Base-by-base conservation (phyloP, 1,140 invertebrate species). In the Limonius californicus region DNA sequence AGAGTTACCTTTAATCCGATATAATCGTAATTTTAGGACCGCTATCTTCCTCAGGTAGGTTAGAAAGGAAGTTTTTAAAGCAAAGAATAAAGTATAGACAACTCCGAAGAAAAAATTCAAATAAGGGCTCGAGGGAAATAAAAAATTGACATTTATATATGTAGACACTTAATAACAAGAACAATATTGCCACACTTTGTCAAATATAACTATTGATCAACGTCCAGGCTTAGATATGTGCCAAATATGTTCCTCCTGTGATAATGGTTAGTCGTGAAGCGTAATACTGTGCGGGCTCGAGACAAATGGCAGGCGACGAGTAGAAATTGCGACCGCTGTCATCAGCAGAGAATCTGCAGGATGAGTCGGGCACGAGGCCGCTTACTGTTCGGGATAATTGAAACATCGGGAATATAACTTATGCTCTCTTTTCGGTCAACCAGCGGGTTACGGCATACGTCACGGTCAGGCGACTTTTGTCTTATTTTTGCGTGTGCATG, bases 121-220 rank as follows among this genome's bases (percentile, higher is more conserved):
- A 39, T 39, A 6, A 39, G 2, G 11, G 2, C 35, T 6, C 35
- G 1, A 39, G 35, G 35, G 35, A 6, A 39, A 12, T 39, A 39
- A 39, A 14, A 39, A 12, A 39, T 39, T 14, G 35, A 39, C 35
- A 12, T 14, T 39, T 39, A 39, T 39, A 6, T 39, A 39, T 39
- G n/a, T 12, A 14, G 35, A 39, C 35, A 39, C 35, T 39, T 39
- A 39, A 39, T 39, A 39, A 39, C 35, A 14, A 39, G 35, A 39
- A 12, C 35, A 12, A 12, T 39, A 39, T 39, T 39, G 35, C 35
- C 11, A 2, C 35, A 39, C 35, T 39, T 39, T 39, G 35, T 39
- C 35, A 39, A 39, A 14, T 50, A 50, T 50, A 19, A 21, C 7
- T 19, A 61, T 61, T 61, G 30, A 61, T 61, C 59, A 61, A 55